Base-by-base conservation (phyloP, 1,140 invertebrate genomes). In the Plectrocnemia conspersa region DNA sequence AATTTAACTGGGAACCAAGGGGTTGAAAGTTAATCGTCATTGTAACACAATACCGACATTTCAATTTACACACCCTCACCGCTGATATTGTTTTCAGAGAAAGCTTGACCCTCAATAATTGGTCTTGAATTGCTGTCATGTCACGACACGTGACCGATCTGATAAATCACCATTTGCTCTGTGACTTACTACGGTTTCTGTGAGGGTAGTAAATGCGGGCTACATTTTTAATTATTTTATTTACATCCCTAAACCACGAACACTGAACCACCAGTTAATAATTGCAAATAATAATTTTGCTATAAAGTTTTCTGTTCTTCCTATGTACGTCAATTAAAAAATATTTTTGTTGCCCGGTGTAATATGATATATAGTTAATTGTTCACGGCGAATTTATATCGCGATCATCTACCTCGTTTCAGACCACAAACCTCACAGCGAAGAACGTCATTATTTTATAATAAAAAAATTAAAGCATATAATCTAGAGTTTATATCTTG, bases 201-300 rank as follows among this genome's bases (percentile, higher is more conserved):
- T 38, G n/a, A n/a, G n/a, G n/a, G n/a, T n/a, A n/a, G 35, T 15
- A 36, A 6, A 47, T 47, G 22, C 44, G 44, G 44, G 44, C 27
- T 18, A 10, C 9, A 44, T 54, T 54, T 54, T 54, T 54, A 53
- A 53, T 53, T 53, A 54, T 54, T 54, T 54, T 54, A 54, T 54
- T 54, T 54, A 41, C 36, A 25, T 19, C 22, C 3, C 19, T 21
- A 7, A 42, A 29, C 27, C 27, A 29, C n/a, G 27, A 29, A 6
- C 27, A 29, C 27, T 29, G 6, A 6, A 29, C 6, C 27, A 29
- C n/a, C n/a, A n/a, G 6, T 29, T n/a, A 29, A 29, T 29, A 7
- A 29, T 29, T 29, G 6, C n/a, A n/a, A 29, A 7, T n/a, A n/a
- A 29, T 13, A 4, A 13, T 35, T 35, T 35, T 35, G n/a, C n/a